Percentiles rank a stretch among this genome's conserved stretches.
Evolutionary conservation across 2,113 vertebrate species (phyloP).

Genomic region (Columbina picui): DNA sequence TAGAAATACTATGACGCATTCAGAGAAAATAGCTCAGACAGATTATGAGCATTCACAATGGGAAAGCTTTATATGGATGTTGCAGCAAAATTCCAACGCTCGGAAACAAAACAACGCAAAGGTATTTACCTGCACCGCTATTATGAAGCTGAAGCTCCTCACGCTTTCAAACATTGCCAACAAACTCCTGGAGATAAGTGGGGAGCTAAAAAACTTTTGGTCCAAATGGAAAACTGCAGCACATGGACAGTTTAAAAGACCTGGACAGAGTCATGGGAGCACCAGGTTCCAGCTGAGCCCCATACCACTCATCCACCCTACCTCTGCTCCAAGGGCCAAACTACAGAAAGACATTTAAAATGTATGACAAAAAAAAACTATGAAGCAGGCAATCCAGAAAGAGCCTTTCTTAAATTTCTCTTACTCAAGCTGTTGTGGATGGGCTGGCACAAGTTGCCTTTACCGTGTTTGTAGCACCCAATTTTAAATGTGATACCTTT

Average conservation of each 20-base stretch:
- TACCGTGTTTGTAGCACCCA: neutral
- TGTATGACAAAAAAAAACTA: neutral
- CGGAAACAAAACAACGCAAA: neutral
- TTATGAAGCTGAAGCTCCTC: neutral
- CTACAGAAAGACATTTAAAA: neutral
- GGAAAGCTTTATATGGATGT: neutral
- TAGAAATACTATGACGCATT: neutral
- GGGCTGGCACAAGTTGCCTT: neutral
- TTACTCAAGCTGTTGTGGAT: neutral
- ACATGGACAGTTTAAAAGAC: neutral
- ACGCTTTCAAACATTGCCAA: neutral
- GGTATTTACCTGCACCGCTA: neutral
- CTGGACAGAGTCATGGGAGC: neutral
- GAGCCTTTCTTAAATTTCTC: neutral
- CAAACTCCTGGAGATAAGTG: neutral
- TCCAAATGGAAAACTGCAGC: neutral
- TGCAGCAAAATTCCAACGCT: neutral
- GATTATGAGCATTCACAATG: neutral
- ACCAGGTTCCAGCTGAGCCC: neutral
- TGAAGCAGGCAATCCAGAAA: neutral
- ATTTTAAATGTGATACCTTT: neutral
- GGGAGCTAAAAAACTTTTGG: neutral
- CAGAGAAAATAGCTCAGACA: neutral
- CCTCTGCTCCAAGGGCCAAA: neutral
- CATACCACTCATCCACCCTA: neutral